Evolutionary conservation across 2,888 invertebrate genomes (phyloP), one percentile per base, ranked within the genome.

Genomic region (Tiphia femorata): DNA sequence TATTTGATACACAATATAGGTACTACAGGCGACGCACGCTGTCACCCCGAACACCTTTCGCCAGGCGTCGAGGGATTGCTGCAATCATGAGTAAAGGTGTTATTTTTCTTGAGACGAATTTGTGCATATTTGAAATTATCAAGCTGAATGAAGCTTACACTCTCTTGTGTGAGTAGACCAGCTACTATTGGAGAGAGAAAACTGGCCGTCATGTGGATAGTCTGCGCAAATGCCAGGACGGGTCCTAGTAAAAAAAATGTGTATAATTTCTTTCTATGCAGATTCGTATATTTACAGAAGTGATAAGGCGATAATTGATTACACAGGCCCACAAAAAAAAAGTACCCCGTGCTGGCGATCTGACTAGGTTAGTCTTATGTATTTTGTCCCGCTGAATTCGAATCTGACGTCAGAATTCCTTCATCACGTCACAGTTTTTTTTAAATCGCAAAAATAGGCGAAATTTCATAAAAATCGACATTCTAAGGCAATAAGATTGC

Each of bases 161-260:
- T 86, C 62, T 88, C 84, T 65, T 87, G 84, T 17, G 89, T 86
- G 52, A 91, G 81, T 60, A 87, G 82, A 62, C 90, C 90, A 63
- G 89, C 88, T 14, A 87, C 88, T 49, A 90, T 78, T 0, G 91
- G 91, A 44, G 90, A 90, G 29, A 91, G 74, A 75, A 91, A 91
- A 72, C 90, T 90, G 21, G 91, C 91, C 8, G 89, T 87, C 91
- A 91, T 91, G 80, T 91, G 91, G 70, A 91, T 90, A n/a, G 91
- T 91, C 84, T 91, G 91, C 66, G 91, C 90, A 79, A 91, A 91
- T 10, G 91, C 91, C 64, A 91, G 81, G 40, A 91, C 89, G 25
- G 91, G 90, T 47, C 88, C 85, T 85, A 49, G 2, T 59, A 50
- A 29, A 21, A 20, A 1, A 44, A 10, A 44, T 44, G 10, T 12